Evolutionary conservation across 2,888 invertebrate genomes (phyloP).

Genomic region (Timema podura): DNA sequence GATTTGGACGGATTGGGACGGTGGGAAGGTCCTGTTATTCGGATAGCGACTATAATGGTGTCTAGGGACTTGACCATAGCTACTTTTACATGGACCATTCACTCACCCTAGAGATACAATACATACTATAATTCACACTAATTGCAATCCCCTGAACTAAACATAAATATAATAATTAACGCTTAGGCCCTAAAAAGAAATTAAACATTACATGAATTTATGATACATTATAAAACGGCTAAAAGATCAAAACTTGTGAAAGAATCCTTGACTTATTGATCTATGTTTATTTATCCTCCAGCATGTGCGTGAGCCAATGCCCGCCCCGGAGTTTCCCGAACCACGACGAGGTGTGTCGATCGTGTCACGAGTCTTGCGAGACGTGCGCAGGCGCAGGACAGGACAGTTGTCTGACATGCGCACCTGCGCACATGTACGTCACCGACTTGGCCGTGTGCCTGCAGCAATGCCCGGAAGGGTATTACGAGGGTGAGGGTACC

Average conservation of each 20-base stretch:
- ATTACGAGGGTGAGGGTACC: slow-evolving; percentile 67
- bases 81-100: too few species aligned
- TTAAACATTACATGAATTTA: too few species aligned
- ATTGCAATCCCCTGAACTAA: too few species aligned
- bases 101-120: too few species aligned
- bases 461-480: slow-evolving; percentile 85
- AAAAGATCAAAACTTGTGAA: neutral
- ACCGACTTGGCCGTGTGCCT: slow-evolving; percentile 82
- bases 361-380: slow-evolving; percentile 85
- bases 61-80: too few species aligned
- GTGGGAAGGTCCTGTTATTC: too few species aligned
- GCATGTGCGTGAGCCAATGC: slow-evolving; percentile 79
- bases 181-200: too few species aligned
- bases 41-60: too few species aligned
- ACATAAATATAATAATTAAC: too few species aligned
- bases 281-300: slow-evolving; percentile 42
- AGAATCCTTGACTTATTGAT: neutral
- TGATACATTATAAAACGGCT: too few species aligned
- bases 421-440: slow-evolving; percentile 61
- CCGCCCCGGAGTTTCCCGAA: slow-evolving; percentile 81
- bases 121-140: too few species aligned
- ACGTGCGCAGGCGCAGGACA: slow-evolving; percentile 85
- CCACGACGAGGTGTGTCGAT: slow-evolving; percentile 75
- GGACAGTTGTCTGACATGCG: slow-evolving; percentile 80
- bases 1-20: too few species aligned